Percentiles rank a stretch among this genome's conserved stretches.
phyloP scores from a whole-genome alignment of 2,888 invertebrate genomes.

The Apeira syringaria region DNA sequence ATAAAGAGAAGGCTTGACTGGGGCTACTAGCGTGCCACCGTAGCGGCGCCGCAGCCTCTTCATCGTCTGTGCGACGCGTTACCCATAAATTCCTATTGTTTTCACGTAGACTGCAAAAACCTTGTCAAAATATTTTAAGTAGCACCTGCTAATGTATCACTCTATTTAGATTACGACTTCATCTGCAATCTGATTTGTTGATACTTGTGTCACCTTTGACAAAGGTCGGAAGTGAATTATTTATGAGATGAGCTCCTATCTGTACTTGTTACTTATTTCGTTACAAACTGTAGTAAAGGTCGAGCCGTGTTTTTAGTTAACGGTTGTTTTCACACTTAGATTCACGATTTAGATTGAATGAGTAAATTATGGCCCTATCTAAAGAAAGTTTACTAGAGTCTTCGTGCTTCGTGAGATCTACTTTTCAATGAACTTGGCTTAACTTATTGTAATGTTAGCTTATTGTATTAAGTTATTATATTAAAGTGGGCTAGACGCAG shows the following conservation, averaged over 20 bases:
- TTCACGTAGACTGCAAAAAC: slow-evolving; percentile 5
- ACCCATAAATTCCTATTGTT: slow-evolving; percentile 12
- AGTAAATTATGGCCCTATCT: slow-evolving; percentile 24
- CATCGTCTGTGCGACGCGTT: background rate
- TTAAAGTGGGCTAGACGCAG: no score
- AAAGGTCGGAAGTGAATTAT: slow-evolving; percentile 20
- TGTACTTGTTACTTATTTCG: background rate
- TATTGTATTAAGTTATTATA: no score
- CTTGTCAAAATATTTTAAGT: background rate
- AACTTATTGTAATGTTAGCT: no score
- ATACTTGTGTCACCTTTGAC: slow-evolving; percentile 6
- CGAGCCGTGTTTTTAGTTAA: slow-evolving; percentile 14
- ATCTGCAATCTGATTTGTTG: background rate
- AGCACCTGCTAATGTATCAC: background rate
- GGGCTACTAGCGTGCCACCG: background rate
- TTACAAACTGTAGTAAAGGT: slow-evolving; percentile 13
- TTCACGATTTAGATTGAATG: slow-evolving; percentile 28
- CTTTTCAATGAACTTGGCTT: no score
- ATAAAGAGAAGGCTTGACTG: no score
- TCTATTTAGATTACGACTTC: background rate
- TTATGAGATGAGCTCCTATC: slow-evolving; percentile 17
- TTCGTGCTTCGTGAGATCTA: slow-evolving; percentile 19
- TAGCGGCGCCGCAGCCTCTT: background rate
- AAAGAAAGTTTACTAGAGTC: slow-evolving; percentile 11
- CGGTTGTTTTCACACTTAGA: slow-evolving; percentile 26